Evolutionary conservation across 2,888 invertebrate genomes (phyloP), one percentile per base, ranked within the genome.

Genomic region (Sarcophaga caerulescens): DNA sequence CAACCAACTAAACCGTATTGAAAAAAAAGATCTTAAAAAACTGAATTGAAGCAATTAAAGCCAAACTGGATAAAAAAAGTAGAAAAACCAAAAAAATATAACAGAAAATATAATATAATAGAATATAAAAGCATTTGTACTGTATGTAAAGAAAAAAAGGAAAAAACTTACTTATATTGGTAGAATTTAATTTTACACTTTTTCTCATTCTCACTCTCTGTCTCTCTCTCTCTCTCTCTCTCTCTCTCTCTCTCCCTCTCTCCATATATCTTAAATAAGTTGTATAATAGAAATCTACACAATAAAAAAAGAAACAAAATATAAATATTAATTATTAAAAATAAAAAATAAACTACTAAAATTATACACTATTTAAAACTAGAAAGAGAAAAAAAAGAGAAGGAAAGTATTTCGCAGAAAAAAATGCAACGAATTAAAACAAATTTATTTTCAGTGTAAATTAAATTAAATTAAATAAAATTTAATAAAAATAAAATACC

Each of bases 371-470:
- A 77, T 65, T 71, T 69, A 52, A 35, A 17, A 71, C n/a, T 47
- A 69, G 62, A 85, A 81, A 71, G 23, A 35, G 47, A n/a, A 14
- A 11, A 62, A 45, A 8, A 47, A 74, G 52, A 52, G 63, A 78
- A 69, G 8, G 65, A 73, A 69, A 78, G 81, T 35, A 35, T 35
- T 35, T 35, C 78, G 52, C 52, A 52, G 17, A 52, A 17, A 4
- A 52, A 52, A 78, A 81, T 74, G 86, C 86, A 86, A 86, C 86
- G 86, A 86, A 86, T 81, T 86, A 81, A 47, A 75, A 75, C 45
- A 23, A 45, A 76, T 76, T 59, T 66, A 70, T 80, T 80, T 83
- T 83, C 79, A 82, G 57, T 85, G 70, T 82, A 75, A 78, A 78
- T 85, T 71, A 47, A 69, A 78, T 85, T 71, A 47, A 69, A 79